phyloP scores from a whole-genome alignment of 1,140 invertebrate genomes.

The Tetramorium alpestre region DNA sequence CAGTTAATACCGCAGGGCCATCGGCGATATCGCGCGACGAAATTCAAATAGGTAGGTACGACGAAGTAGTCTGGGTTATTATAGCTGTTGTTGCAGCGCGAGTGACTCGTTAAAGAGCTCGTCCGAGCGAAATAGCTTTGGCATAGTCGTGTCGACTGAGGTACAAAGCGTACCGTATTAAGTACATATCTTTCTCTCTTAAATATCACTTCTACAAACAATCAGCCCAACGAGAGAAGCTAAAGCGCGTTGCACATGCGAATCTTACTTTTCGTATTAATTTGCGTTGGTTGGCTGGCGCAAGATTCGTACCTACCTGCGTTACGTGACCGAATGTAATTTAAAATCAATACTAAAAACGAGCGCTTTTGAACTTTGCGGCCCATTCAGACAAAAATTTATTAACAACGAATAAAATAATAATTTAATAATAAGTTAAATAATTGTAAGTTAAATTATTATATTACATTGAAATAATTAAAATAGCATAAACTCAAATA shows the following conservation, averaged over 20 bases:
- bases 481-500: not conserved
- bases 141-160: not conserved
- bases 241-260: not conserved
- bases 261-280: not conserved
- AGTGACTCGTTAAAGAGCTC: conserved; percentile 54
- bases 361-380: not conserved
- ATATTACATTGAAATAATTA: not conserved
- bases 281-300: not conserved
- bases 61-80: conserved; percentile 54
- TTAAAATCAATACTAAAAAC: conserved; percentile 17
- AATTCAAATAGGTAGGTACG: conserved; percentile 12
- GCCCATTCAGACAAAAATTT: not conserved
- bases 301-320: not conserved
- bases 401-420: not conserved
- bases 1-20: conserved; percentile 12
- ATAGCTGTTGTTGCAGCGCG: not conserved
- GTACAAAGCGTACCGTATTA: conserved; percentile 40
- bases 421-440: not conserved
- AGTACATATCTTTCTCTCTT: conserved; percentile 16
- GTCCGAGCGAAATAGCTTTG: conserved; percentile 33
- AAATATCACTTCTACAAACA: not conserved
- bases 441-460: not conserved
- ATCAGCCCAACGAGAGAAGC: not conserved
- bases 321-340: conserved; percentile 1
- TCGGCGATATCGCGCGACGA: not conserved